Evolutionary conservation across 2,797 vertebrate species (phyloP), one percentile per base, ranked within the genome.

Genomic region (Tragopan temminckii): DNA sequence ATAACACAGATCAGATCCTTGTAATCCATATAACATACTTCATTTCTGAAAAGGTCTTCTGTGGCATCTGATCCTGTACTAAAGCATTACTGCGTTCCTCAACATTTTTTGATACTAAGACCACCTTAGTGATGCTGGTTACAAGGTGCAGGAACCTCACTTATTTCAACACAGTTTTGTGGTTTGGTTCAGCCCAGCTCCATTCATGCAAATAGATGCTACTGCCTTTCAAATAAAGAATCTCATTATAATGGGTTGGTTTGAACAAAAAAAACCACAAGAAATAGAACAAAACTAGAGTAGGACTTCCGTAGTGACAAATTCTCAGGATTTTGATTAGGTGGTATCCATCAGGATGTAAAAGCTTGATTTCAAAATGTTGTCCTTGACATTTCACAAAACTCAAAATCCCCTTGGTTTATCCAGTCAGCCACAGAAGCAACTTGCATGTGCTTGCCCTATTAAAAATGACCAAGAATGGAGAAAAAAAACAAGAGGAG

Each of bases 281-380:
- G 21, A 87, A 87, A 85, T 4, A 78, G 87, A 93, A 31, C 27
- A 74, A 58, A 72, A 82, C 69, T 95, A 83, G 81, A 83, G 35
- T 43, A 80, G 25, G 13, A 68, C 17, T 70, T 89, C 35, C 48
- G 4, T 21, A 85, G 59, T 5, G 38, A 75, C 14, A 84, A 58
- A 85, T 92, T 55, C 67, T 79, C 78, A 46, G 3, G 6, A 15
- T 66, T 38, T 80, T 8, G 8, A 19, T 70, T 62, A 76, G 58
- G 25, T 14, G 31, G 1, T 17, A 29, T 75, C 29, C 23, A 52
- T 11, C 40, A 25, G 18, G 2, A 61, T 46, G n/a, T 43, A 69
- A 75, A 58, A 48, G 24, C 72, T 70, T 5, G 23, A 72, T 83
- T 74, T 59, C 74, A 76, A 76, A 78, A 62, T 57, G 31, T 53